These are phyloP conservation scores for Pagrus major DNA, from an alignment of 2,113 vertebrate genomes.

Conservation along the genomic window DNA sequence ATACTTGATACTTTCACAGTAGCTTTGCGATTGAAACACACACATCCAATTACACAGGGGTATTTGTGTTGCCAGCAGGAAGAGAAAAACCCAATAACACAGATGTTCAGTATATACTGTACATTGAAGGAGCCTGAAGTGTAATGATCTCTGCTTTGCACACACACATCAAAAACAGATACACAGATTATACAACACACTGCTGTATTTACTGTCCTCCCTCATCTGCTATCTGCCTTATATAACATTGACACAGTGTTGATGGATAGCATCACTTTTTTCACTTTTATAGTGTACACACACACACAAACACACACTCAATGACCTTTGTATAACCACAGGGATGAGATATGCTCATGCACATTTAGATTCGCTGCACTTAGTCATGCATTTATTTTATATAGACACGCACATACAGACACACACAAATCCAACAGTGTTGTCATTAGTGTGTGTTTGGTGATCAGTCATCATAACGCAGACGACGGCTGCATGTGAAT, in stretches of 20 bases:
- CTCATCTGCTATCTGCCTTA: slow-evolving; percentile 14
- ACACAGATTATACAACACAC: neutral
- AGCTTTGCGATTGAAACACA: neutral
- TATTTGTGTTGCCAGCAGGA: neutral
- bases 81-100: neutral
- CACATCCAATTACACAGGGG: neutral
- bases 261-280: slow-evolving; percentile 25
- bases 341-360: slow-evolving; percentile 11
- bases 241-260: slow-evolving; percentile 41
- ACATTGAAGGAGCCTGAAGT: neutral
- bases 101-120: neutral
- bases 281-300: slow-evolving; percentile 32
- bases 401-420: slow-evolving; percentile 19
- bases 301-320: neutral
- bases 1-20: neutral
- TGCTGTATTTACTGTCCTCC: slow-evolving; percentile 26
- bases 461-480: slow-evolving; percentile 57
- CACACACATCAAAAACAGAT: neutral
- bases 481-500: slow-evolving; percentile 40
- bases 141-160: neutral
- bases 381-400: slow-evolving; percentile 47
- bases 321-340: slow-evolving; percentile 30
- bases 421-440: slow-evolving; percentile 34
- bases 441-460: slow-evolving; percentile 43
- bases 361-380: neutral